Conservation (phyloP, 1,140 invertebrate genomes). For the Samia ricini region DNA sequence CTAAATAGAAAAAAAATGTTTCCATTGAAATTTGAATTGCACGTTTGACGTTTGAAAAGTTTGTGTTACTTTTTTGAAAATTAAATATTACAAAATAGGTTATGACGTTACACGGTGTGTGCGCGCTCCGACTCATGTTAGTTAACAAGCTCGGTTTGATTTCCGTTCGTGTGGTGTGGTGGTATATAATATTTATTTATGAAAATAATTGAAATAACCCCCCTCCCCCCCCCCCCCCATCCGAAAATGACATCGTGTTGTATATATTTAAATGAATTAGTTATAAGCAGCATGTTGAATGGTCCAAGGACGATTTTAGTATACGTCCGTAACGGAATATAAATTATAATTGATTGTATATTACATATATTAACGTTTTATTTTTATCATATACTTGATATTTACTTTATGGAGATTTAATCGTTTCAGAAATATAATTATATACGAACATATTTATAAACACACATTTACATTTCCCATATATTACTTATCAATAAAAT, state of each 20-base stretch:
- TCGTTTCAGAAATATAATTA: neutral
- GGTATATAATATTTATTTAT: too few species aligned
- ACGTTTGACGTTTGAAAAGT: too few species aligned
- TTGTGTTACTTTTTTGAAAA: too few species aligned
- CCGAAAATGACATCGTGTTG: constrained; percentile 41
- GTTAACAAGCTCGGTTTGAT: constrained; percentile 34
- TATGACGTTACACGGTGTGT: too few species aligned
- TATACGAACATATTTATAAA: neutral
- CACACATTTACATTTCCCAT: too few species aligned
- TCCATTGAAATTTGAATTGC: too few species aligned
- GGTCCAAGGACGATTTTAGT: constrained; percentile 64
- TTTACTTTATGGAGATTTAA: neutral
- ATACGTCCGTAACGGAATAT: constrained; percentile 46
- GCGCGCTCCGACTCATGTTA: too few species aligned
- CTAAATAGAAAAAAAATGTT: too few species aligned
- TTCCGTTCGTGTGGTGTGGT: constrained; percentile 37
- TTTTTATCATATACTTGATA: neutral
- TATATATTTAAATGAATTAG: constrained; percentile 67
- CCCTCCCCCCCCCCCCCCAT: too few species aligned
- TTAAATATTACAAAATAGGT: too few species aligned
- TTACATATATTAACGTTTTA: constrained; percentile 3
- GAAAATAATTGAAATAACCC: constrained; percentile 59
- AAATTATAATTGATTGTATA: constrained; percentile 21
- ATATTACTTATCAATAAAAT: too few species aligned
- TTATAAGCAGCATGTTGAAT: constrained; percentile 33